Conservation (phyloP, 2,888 invertebrate species). For the Salticus scenicus region DNA sequence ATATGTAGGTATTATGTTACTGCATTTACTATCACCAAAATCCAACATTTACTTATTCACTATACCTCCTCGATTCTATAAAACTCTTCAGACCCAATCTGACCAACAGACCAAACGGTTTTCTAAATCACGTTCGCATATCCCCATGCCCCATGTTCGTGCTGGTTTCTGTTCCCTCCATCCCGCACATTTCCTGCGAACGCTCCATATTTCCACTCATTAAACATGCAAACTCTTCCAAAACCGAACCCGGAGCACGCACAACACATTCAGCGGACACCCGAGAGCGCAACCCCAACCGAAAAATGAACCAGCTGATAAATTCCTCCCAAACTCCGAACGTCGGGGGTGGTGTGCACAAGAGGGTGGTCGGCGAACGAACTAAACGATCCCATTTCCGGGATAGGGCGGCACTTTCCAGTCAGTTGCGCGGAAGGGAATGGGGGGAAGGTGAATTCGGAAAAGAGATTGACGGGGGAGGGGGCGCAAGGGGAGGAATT, state of each 20-base stretch:
- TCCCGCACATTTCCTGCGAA: not conserved
- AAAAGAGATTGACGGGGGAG: conserved; percentile 4
- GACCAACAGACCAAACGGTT: too few relatives aligned
- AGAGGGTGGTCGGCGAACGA: conserved; percentile 2
- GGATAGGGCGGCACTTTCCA: conserved; percentile 55
- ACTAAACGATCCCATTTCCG: conserved; percentile 55
- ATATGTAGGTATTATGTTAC: too few relatives aligned
- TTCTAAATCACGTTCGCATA: too few relatives aligned
- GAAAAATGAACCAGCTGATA: conserved; percentile 62
- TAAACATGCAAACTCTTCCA: not conserved
- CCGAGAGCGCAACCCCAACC: not conserved
- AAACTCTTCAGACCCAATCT: too few relatives aligned
- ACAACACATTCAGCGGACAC: not conserved
- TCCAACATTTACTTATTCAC: too few relatives aligned
- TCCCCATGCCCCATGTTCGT: not conserved
- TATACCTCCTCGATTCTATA: too few relatives aligned
- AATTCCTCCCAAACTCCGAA: conserved; percentile 29
- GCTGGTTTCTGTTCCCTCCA: not conserved
- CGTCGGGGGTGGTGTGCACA: not conserved
- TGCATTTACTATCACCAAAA: too few relatives aligned
- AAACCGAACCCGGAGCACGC: too few relatives aligned
- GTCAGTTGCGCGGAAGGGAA: conserved; percentile 32
- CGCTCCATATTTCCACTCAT: not conserved
- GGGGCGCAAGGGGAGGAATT: conserved; percentile 25
- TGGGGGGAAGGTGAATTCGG: not conserved